phyloP scores from a whole-genome alignment of 2,888 invertebrate species.

The Halocaridina rubra region DNA sequence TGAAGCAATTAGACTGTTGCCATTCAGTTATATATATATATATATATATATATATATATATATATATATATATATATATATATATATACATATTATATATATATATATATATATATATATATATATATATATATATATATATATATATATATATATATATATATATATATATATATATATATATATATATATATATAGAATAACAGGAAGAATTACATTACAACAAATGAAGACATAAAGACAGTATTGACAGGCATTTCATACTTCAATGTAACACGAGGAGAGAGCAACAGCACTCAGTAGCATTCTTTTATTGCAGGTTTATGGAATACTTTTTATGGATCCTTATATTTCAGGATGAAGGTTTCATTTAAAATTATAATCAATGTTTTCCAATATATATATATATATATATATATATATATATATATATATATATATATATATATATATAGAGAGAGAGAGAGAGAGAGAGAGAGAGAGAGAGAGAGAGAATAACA shows the following conservation, averaged over 20 bases:
- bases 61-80: not conserved
- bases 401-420: not conserved
- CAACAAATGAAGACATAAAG: not conserved
- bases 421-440: not conserved
- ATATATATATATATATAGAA: too few species aligned
- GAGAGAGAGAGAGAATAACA: not conserved
- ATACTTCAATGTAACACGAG: too few species aligned
- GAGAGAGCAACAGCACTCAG: too few species aligned
- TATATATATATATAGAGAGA: too few species aligned
- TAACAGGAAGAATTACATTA: not conserved
- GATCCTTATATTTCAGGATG: too few species aligned
- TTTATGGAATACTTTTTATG: too few species aligned
- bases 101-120: not conserved
- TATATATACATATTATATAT: not conserved
- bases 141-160: not conserved
- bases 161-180: not conserved
- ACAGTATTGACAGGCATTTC: too few species aligned
- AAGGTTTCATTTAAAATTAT: too few species aligned
- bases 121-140: conserved; percentile 1
- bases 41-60: not conserved
- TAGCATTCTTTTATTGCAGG: too few species aligned
- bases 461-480: not conserved
- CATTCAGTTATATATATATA: not conserved
- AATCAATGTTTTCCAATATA: not conserved
- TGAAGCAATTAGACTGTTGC: too few species aligned